Evolutionary conservation across 2,797 vertebrate species (phyloP), one percentile per base, ranked within the genome.

Genomic region (Falco biarmicus): DNA sequence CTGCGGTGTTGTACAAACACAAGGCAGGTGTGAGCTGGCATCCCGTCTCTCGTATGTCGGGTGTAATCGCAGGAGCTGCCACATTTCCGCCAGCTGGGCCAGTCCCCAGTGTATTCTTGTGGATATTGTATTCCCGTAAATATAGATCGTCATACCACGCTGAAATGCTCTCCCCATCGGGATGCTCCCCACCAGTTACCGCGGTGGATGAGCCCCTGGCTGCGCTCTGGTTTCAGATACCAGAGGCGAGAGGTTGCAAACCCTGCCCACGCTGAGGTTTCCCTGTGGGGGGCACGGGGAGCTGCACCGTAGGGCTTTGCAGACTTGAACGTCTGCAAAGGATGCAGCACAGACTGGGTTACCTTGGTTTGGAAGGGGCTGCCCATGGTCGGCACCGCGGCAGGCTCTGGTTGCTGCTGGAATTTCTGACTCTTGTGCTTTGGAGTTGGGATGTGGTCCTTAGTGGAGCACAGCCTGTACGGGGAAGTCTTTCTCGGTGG

Each of bases 11-110:
- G 79, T 71, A 43, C 91, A 93, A 93, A 90, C 87, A 90, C 45
- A 41, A 53, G 94, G 77, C 93, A 95, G 95, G 89, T 96, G 95
- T 8, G 92, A 43, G 57, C 89, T 84, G 83, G 64, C 90, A 84
- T 77, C 73, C 57, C 5, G 5, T 61, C 24, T 24, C 74, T 84
- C 6, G 0, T 54, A 31, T 56, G 71, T 47, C 2, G 2, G 60
- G 25, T 41, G 53, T 45, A 60, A 75, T 20, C 37, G 39, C 88
- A 83, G 91, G 86, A 89, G 76, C 70, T 66, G 80, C 80, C 39
- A 31, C 1, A 0, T 70, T 68, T 85, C 89, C 1, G 0, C 56
- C 83, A 93, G 50, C 92, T 64, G 71, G 79, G 63, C 5, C 4
- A 90, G 69, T 24, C 60, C 48, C 66, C 2, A 0, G 18, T 28